A percentile compares a stretch with the other conserved stretches of the same genome.
Evolutionary conservation across 2,113 vertebrate species (phyloP).

Genomic region (Ptychochromis oligacanthus): DNA sequence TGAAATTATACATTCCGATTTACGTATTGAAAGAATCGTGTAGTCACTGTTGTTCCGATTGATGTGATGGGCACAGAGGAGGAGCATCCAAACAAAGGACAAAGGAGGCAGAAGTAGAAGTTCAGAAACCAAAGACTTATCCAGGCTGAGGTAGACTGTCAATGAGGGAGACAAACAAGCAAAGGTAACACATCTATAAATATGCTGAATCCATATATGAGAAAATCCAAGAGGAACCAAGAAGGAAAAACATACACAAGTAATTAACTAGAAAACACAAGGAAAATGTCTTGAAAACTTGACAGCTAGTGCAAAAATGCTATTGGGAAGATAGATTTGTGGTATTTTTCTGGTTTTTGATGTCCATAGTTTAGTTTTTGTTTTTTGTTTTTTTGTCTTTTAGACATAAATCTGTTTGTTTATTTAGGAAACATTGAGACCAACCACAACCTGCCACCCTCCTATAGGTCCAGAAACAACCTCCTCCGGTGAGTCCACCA

Average conservation of each 20-base stretch:
- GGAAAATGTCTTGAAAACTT: no score
- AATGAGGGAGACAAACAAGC: neutral
- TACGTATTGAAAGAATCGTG: neutral
- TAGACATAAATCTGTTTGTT: neutral
- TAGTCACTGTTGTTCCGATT: fast-evolving
- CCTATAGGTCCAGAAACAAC: slow-evolving; percentile 90
- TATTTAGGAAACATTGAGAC: slow-evolving; percentile 91
- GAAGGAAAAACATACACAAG: fast-evolving
- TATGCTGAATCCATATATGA: neutral
- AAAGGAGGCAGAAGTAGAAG: neutral
- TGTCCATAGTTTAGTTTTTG: fast-evolving
- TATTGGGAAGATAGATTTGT: neutral
- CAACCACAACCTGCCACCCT: slow-evolving; percentile 88
- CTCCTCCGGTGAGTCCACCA: slow-evolving; percentile 84
- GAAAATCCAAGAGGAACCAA: neutral
- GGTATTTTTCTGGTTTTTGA: neutral
- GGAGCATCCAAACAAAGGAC: neutral
- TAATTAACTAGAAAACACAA: neutral
- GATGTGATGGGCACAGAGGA: neutral
- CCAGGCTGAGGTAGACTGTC: neutral
- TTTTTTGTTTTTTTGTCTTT: neutral
- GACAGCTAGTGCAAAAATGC: neutral
- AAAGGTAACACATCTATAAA: fast-evolving
- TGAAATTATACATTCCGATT: neutral
- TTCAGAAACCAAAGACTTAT: neutral